phyloP scores from a whole-genome alignment of 2,797 vertebrate genomes.

The Coracias cyanogaster region DNA sequence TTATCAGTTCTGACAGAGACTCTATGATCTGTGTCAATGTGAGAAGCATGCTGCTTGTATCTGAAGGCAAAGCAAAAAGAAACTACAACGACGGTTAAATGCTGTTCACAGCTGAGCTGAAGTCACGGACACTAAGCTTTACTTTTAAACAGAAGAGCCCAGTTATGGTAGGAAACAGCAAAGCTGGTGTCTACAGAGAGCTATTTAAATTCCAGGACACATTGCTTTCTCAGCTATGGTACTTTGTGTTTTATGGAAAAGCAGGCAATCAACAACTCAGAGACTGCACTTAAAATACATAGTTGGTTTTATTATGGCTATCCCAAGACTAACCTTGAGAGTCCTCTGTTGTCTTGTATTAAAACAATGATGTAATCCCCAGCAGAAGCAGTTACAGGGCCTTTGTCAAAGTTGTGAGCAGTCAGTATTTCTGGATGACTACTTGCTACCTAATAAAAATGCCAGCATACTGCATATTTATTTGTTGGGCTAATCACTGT shows the following conservation, averaged over 20 bases:
- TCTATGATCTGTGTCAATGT: conserved; percentile 60
- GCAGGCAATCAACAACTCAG: neutral
- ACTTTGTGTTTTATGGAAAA: neutral
- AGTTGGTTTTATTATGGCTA: neutral
- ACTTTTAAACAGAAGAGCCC: neutral
- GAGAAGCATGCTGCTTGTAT: neutral
- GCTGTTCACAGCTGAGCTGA: conserved; percentile 29
- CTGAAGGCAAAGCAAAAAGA: conserved; percentile 31
- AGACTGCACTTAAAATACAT: neutral
- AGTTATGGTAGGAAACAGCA: neutral
- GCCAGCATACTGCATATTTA: neutral
- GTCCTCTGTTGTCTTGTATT: neutral
- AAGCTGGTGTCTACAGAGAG: neutral
- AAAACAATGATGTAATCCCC: neutral
- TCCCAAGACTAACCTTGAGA: neutral
- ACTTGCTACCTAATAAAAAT: neutral
- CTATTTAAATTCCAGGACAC: neutral
- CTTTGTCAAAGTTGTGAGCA: neutral
- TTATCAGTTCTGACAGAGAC: conserved; percentile 68
- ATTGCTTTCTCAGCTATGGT: neutral
- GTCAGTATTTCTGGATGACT: conserved; percentile 24
- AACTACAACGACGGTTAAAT: neutral
- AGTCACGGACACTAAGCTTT: neutral
- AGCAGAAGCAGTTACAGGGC: neutral
- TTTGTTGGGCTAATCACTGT: neutral